Evolutionary conservation across 2,113 vertebrate species (phyloP), one percentile per base, ranked within the genome.

Genomic region (Oxygymnocypris stewartii): DNA sequence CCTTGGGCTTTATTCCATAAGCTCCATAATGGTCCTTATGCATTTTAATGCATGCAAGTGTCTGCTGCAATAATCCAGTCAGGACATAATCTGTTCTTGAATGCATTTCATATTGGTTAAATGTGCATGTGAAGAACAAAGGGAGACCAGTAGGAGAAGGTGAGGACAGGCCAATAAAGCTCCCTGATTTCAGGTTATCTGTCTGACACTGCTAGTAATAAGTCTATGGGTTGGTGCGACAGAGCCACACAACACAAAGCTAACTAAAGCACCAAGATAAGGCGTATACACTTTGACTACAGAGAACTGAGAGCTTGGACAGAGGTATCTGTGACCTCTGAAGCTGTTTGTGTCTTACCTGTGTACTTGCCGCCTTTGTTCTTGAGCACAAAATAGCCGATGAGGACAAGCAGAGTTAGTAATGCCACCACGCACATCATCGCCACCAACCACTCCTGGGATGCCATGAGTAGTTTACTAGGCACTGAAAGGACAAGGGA

Each of bases 321-420:
- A 16, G 20, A 3, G 23, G n/a, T 44, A 42, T 44, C 25, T 40
- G 11, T 84, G 74, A 84, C 86, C 86, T 83, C 37, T 75, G 49
- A 49, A 84, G 42, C 40, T 49, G 37, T 23, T 10, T 61, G 59
- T 78, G 51, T 37, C 91, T 92, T 96, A 99, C 98, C 98, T 95
- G 98, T 96, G 79, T 99, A 99, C 93, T 97, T 99, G 73, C 98
- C 98, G 88, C 96, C 97, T 94, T 94, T 96, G 90, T 97, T 98
- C 90, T 95, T 96, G 89, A 92, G 94, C 91, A 99, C 94, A 89
- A 98, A 98, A 93, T 97, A 99, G 86, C 95, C 85, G 1, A 96
- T 96, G 13, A 99, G 92, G 74, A 93, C 90, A 25, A 95, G 87
- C 1, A 99, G 94, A 11, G 96, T 98, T 84, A 98, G 96, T 35